phyloP scores from a whole-genome alignment of 2,113 vertebrate genomes.

The Lichenostomus cassidix region DNA sequence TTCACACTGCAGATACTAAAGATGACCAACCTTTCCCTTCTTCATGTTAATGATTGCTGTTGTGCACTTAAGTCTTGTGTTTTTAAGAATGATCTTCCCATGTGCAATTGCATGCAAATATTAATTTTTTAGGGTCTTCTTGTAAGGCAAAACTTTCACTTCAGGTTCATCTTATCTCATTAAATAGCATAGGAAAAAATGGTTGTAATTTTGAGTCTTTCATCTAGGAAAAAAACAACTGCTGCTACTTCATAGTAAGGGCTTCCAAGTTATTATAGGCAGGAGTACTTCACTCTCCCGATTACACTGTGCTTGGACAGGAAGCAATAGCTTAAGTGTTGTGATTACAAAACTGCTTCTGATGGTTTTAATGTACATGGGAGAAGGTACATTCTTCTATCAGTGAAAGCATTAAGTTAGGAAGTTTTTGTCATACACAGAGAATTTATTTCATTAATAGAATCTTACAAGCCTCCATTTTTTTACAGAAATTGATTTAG shows the following conservation, averaged over 20 bases:
- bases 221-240: background rate
- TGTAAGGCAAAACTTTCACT: background rate
- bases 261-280: background rate
- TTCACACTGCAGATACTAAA: background rate
- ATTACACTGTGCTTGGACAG: background rate
- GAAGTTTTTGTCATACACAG: background rate
- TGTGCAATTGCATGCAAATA: background rate
- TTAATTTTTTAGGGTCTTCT: background rate
- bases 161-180: background rate
- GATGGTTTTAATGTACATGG: background rate
- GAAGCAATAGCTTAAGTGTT: conserved; percentile 21
- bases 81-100: background rate
- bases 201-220: background rate
- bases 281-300: background rate
- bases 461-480: background rate
- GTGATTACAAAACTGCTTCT: background rate
- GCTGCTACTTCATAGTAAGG: background rate
- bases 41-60: background rate
- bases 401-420: background rate
- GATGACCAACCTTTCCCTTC: background rate
- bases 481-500: background rate
- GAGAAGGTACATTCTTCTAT: background rate
- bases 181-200: background rate
- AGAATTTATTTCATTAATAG: background rate
- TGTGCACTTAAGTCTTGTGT: background rate